These are phyloP conservation scores for Enteromius trimaculatus DNA, from an alignment of 2,797 vertebrate species.

Conservation along the genomic window DNA sequence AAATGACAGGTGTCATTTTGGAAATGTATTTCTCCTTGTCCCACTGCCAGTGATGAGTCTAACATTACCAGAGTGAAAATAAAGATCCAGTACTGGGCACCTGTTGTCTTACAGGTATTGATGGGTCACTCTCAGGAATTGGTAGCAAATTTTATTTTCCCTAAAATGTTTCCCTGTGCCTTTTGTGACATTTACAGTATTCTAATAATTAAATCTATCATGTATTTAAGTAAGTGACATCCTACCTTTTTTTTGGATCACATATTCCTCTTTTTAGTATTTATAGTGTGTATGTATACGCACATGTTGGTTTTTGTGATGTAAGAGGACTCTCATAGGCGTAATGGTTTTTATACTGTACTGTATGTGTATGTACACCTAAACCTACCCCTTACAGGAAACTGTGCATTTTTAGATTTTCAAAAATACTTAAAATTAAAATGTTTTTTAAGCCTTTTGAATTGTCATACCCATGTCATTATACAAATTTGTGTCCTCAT, in stretches of 20 bases:
- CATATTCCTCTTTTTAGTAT: background rate
- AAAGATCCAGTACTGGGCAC: background rate
- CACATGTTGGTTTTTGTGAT: too few species aligned
- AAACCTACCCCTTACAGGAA: too few species aligned
- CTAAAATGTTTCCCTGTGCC: background rate
- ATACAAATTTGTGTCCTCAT: too few species aligned
- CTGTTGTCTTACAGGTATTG: background rate
- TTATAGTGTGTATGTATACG: background rate
- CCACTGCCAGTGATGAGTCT: background rate
- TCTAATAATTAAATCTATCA: too few species aligned
- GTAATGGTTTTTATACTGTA: too few species aligned
- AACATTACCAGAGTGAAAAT: background rate
- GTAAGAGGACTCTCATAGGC: too few species aligned
- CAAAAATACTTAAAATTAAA: too few species aligned
- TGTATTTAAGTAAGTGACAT: background rate
- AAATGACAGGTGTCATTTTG: conserved; percentile 43
- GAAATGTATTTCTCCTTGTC: conserved; percentile 34
- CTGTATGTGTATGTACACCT: too few species aligned
- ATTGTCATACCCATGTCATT: too few species aligned
- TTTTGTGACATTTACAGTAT: background rate
- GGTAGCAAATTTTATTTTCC: background rate
- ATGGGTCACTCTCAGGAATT: background rate
- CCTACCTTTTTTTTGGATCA: background rate
- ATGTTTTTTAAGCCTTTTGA: too few species aligned
- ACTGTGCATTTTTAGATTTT: too few species aligned